A percentile compares a stretch with the other conserved stretches of the same genome.
Evolutionary conservation across 2,888 invertebrate species (phyloP).

Genomic region (Drosophila recens): DNA sequence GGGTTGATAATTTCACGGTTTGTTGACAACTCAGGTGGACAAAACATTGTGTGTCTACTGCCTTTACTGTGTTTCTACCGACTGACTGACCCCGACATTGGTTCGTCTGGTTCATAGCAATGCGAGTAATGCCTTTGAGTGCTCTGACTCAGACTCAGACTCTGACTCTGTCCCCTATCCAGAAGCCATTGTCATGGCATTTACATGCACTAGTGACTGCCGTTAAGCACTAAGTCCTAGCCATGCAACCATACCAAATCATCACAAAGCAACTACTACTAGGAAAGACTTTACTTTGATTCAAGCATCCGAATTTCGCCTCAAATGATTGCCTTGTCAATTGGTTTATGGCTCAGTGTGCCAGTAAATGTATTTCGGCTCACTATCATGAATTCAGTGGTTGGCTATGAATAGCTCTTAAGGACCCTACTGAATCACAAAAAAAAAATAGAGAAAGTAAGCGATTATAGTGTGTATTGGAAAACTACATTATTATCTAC

Average conservation of each 20-base stretch:
- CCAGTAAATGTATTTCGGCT: conserved; percentile 63
- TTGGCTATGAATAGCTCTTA: conserved; percentile 34
- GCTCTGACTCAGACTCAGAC: not conserved
- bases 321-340: conserved; percentile 78
- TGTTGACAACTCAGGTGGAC: conserved; percentile 82
- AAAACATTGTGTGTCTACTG: conserved; percentile 55
- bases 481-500: conserved; percentile 7
- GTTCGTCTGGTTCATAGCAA: conserved; percentile 44
- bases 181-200: conserved; percentile 74
- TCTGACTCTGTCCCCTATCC: conserved; percentile 4
- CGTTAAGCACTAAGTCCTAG: conserved; percentile 73
- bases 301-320: conserved; percentile 57
- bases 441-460: not conserved
- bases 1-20: conserved; percentile 82
- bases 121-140: conserved; percentile 57
- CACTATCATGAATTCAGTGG: conserved; percentile 21
- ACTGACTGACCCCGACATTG: conserved; percentile 40
- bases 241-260: conserved; percentile 42
- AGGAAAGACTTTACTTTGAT: conserved; percentile 59
- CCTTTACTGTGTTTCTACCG: conserved; percentile 22
- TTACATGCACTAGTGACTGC: conserved; percentile 78
- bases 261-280: conserved; percentile 46
- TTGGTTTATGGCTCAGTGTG: conserved; percentile 77
- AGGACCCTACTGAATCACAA: conserved; percentile 6
- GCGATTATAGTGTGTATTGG: not conserved